Base-by-base conservation (phyloP, 1,140 invertebrate genomes). In the Portunus trituberculatus region DNA sequence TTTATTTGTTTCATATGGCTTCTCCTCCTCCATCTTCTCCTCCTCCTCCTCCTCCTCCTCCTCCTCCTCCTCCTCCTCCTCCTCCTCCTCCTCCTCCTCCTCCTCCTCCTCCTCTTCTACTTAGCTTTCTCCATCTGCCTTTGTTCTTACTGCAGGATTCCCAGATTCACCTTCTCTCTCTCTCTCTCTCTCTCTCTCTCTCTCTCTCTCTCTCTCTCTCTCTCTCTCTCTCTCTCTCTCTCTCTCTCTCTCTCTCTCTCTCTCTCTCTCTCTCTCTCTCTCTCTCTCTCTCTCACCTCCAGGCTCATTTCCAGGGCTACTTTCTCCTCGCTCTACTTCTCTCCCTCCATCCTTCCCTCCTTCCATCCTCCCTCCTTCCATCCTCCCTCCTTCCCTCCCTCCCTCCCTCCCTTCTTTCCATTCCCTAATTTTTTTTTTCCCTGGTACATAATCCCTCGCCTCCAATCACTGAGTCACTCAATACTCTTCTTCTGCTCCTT, bases 161-260 rank as follows among this genome's bases (percentile, higher is more conserved):
- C 10, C 4, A 31, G 14, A 8, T 2, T 90, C 88, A 45, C 32
- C 12, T 31, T 91, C 89, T 48, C 89, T 91, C 48, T 52, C 46
- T 52, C 89, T 91, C 89, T 91, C 89, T 52, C 46, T 52, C 90
- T 91, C 90, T 91, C 52, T 92, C 52, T 31, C 52, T 76, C 52
- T 76, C 89, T 91, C 89, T 91, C 89, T 91, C 88, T 90, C 88
- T 90, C 89, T 92, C 89, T 88, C 86, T 88, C 84, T 87, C 86
- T 88, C 86, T 88, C 86, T 88, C 86, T 39, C 86, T 88, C 31
- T 39, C 86, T 88, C 86, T 88, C 86, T 88, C 86, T 88, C 86
- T 88, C 86, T 88, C 86, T 88, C 91, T 92, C 91, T 92, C 52
- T 92, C 91, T 92, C 91, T 76, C 91, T 32, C 52, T 82, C 90